Evolutionary conservation across 2,113 vertebrate species (phyloP), one percentile per base, ranked within the genome.

Genomic region (Pseudois nayaur): DNA sequence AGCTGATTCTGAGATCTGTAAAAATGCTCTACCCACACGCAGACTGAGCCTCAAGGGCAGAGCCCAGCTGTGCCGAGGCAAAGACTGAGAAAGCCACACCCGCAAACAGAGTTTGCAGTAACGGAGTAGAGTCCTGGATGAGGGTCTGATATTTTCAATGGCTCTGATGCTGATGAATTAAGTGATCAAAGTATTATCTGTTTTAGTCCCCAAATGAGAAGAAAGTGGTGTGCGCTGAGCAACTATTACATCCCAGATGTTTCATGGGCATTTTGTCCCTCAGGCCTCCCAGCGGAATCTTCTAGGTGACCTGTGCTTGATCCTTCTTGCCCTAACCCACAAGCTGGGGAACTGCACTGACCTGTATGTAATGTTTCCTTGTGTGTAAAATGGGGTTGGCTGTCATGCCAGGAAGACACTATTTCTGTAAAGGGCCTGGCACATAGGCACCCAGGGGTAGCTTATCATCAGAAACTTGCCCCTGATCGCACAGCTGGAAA

Each of bases 21-120:
- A 16, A 64, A 74, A 50, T 1, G 0, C 17, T 82, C 81, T 23
- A 40, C 76, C 48, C 7, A 5, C 71, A 76, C 1, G 1, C 71
- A 64, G 92, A 81, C 25, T 3, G 0, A 0, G 1, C 50, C 5
- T n/a, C 6, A 12, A 5, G 33, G 45, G 15, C 19, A 36, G 27
- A 23, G 23, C 57, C 59, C n/a, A 81, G 83, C 67, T 60, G 16
- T 57, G 19, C 10, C 2, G 50, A 36, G 2, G 54, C 21, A 45
- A 84, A 59, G 33, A 13, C 13, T 5, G 10, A 1, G 3, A 10
- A 60, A 52, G 85, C 33, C 27, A 10, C 8, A 8, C 13, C 57
- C 8, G 0, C 0, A 6, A 25, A 71, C 59, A 60, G 59, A 31
- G 12, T 31, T 14, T 31, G 59, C 5, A 2, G 27, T 60, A 3